phyloP scores from a whole-genome alignment of 2,113 vertebrate species.

The Dendropsophus ebraccatus region DNA sequence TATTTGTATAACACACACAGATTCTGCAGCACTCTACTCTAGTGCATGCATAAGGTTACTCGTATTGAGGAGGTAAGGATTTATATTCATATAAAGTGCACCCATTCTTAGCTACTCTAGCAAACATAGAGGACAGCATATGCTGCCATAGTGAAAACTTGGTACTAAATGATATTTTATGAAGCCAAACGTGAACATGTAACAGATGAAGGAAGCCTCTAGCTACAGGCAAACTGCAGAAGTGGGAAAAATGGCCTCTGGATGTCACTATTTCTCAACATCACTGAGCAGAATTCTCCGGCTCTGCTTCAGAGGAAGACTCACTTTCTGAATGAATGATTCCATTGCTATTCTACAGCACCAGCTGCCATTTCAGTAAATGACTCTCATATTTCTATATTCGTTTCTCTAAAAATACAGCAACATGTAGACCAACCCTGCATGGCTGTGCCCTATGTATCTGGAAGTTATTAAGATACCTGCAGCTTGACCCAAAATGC shows the following conservation, averaged over 20 bases:
- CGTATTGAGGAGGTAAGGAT: background rate
- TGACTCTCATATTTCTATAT: background rate
- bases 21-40: too few species aligned
- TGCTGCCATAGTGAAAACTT: background rate
- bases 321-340: constrained; percentile 20
- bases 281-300: background rate
- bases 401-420: too few species aligned
- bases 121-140: background rate
- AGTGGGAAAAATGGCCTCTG: constrained; percentile 38
- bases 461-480: too few species aligned
- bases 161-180: background rate
- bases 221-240: background rate
- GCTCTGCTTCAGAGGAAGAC: background rate
- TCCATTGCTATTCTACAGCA: background rate
- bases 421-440: too few species aligned
- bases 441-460: too few species aligned
- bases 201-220: background rate
- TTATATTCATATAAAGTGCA: background rate
- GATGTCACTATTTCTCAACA: constrained; percentile 51
- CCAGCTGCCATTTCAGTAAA: background rate
- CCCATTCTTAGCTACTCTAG: background rate
- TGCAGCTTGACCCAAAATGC: too few species aligned
- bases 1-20: too few species aligned
- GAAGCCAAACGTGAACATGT: background rate
- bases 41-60: too few species aligned